Evolutionary conservation across 2,113 vertebrate species (phyloP).

Genomic region (Pteropus alecto): DNA sequence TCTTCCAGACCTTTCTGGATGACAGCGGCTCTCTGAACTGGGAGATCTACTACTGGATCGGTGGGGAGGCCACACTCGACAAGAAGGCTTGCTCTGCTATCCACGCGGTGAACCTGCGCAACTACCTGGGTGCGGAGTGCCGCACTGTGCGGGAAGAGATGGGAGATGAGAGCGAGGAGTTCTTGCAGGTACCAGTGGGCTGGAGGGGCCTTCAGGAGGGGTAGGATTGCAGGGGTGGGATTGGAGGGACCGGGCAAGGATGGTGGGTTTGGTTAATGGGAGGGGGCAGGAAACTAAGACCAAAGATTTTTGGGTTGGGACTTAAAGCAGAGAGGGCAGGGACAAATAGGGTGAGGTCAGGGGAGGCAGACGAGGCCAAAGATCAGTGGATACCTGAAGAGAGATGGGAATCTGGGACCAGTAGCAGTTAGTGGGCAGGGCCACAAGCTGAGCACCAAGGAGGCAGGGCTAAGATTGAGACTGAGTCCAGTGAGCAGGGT

Average conservation of each 20-base stretch:
- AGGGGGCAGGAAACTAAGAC: neutral
- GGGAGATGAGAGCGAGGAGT: constrained; percentile 98
- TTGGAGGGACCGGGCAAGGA: rapidly evolving
- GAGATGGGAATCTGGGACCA: too few relatives aligned
- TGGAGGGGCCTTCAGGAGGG: rapidly evolving
- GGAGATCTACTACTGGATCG: constrained; percentile 99
- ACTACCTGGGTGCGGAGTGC: constrained; percentile 94
- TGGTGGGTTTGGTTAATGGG: rapidly evolving
- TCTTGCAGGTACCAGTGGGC: constrained; percentile 85
- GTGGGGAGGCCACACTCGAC: constrained; percentile 94
- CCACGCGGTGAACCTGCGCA: constrained; percentile 96
- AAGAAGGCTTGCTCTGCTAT: constrained; percentile 98
- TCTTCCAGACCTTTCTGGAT: constrained; percentile 91
- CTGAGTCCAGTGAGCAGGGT: neutral
- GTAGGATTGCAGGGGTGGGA: neutral
- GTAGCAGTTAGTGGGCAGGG: neutral
- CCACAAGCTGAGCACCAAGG: neutral
- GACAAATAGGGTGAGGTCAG: neutral
- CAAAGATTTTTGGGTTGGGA: neutral
- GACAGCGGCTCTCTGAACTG: constrained; percentile 93
- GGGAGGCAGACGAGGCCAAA: too few relatives aligned
- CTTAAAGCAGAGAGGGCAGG: neutral
- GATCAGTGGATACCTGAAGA: neutral
- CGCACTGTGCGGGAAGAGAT: constrained; percentile 95
- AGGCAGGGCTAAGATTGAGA: neutral